Conservation (phyloP, 2,888 invertebrate species). For the Cheilosia vulpina region DNA sequence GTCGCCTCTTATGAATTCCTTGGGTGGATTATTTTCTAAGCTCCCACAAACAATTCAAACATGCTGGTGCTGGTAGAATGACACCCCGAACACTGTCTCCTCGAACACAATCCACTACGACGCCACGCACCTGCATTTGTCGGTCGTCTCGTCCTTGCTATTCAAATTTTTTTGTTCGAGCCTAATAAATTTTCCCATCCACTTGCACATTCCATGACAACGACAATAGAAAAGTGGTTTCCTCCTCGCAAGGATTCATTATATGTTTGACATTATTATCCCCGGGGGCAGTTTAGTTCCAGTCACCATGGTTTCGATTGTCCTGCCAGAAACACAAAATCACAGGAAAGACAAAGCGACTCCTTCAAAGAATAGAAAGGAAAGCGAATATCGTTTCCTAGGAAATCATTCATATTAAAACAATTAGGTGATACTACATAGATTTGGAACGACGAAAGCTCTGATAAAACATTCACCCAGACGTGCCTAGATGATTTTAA, state of each 20-base stretch:
- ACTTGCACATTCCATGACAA: not conserved
- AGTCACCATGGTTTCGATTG: slow-evolving; percentile 43
- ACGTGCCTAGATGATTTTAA: slow-evolving; percentile 34
- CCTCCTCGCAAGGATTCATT: slow-evolving; percentile 37
- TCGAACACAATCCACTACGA: not conserved
- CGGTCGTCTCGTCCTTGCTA: slow-evolving; percentile 12
- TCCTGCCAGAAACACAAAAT: slow-evolving; percentile 31
- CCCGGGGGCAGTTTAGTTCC: slow-evolving; percentile 25
- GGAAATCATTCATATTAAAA: slow-evolving; percentile 59
- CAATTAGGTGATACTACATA: slow-evolving; percentile 49
- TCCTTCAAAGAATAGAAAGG: not conserved
- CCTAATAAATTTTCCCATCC: slow-evolving; percentile 54
- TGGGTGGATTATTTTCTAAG: too few species aligned
- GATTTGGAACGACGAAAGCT: not conserved
- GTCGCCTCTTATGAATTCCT: too few species aligned
- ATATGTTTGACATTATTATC: slow-evolving; percentile 56
- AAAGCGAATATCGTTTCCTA: not conserved
- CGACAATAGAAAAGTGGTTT: slow-evolving; percentile 28
- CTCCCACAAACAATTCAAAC: too few species aligned
- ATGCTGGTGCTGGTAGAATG: too few species aligned
- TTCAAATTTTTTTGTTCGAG: slow-evolving; percentile 14
- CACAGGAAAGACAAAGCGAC: not conserved
- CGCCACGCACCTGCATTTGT: slow-evolving; percentile 3
- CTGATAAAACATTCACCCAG: slow-evolving; percentile 13
- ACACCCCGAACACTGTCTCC: not conserved